Percentiles rank a stretch among this genome's conserved stretches.
phyloP scores from a whole-genome alignment of 2,888 invertebrate genomes.

The Pammene fasciana region DNA sequence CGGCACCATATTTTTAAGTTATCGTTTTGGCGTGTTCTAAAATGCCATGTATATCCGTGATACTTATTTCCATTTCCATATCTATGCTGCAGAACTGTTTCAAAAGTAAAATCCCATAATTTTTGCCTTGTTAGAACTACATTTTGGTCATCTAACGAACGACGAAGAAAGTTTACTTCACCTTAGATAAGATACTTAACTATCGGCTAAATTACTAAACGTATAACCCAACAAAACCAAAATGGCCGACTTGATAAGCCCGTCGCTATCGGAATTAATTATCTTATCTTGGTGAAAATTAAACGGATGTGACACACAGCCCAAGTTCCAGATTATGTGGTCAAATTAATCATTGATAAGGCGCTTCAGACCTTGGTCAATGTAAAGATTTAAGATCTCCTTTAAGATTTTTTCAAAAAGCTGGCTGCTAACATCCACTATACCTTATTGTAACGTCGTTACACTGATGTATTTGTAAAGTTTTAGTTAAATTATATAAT shows the following conservation, averaged over 20 bases:
- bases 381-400: constrained; percentile 4
- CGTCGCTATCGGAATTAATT: constrained; percentile 61
- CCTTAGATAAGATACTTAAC: constrained; percentile 44
- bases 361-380: constrained; percentile 31
- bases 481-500: no score
- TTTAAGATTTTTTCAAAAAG: neutral
- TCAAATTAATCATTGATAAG: constrained; percentile 73
- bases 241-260: constrained; percentile 55
- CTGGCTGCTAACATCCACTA: neutral
- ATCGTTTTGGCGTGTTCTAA: no score
- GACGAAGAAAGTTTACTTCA: constrained; percentile 34
- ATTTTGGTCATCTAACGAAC: constrained; percentile 8
- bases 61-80: neutral
- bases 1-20: no score
- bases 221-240: constrained; percentile 50
- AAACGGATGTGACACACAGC: constrained; percentile 64
- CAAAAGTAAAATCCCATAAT: neutral
- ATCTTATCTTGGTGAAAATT: constrained; percentile 75
- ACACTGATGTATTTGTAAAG: no score
- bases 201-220: constrained; percentile 35
- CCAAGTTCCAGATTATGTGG: constrained; percentile 64
- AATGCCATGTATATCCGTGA: no score
- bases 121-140: neutral
- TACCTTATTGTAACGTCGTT: no score
- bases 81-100: neutral